Evolutionary conservation across 2,888 invertebrate genomes (phyloP).

Genomic region (Antitype chi): DNA sequence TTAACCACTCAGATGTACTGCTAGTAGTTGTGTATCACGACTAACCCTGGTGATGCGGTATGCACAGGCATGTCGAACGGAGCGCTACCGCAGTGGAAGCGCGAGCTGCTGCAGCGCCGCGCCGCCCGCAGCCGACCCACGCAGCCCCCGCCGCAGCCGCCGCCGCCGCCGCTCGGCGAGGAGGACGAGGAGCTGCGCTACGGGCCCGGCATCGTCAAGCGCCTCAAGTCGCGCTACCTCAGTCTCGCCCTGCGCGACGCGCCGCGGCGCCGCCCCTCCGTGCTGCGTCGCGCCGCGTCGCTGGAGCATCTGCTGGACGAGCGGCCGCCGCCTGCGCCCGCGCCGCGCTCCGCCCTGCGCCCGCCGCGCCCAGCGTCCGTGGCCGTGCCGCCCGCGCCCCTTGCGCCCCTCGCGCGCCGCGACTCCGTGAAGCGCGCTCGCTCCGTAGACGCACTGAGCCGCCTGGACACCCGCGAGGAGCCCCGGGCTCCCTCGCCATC

Average conservation of each 20-base stretch:
- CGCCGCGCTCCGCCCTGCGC: slow-evolving; percentile 69
- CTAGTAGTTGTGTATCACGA: not conserved
- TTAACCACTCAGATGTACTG: not conserved
- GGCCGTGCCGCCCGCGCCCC: slow-evolving; percentile 73
- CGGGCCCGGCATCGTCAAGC: slow-evolving; percentile 97
- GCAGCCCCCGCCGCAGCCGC: slow-evolving; percentile 70
- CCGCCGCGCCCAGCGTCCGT: slow-evolving; percentile 79
- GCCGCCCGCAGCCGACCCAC: slow-evolving; percentile 84
- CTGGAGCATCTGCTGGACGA: slow-evolving; percentile 96
- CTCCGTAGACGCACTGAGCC: slow-evolving; percentile 95
- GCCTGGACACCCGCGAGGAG: slow-evolving; percentile 91
- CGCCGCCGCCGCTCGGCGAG: slow-evolving; percentile 76
- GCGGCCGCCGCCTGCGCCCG: slow-evolving; percentile 79
- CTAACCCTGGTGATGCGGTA: slow-evolving; percentile 16
- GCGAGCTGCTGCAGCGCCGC: slow-evolving; percentile 94
- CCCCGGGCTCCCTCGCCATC: slow-evolving; percentile 91
- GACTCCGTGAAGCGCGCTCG: slow-evolving; percentile 95
- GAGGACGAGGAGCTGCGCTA: slow-evolving; percentile 95
- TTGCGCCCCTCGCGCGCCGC: slow-evolving; percentile 84
- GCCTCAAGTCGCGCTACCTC: slow-evolving; percentile 96
- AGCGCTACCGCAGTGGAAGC: slow-evolving; percentile 95
- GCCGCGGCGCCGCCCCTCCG: slow-evolving; percentile 92
- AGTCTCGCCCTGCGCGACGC: slow-evolving; percentile 95
- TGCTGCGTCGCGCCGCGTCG: slow-evolving; percentile 95
- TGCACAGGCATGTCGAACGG: slow-evolving; percentile 85